A percentile compares a stretch with the other conserved stretches of the same genome.
These are phyloP conservation scores for rat (Rattus norvegicus) DNA, from an alignment of 2,113 vertebrate genomes.

Conservation along the genomic window DNA sequence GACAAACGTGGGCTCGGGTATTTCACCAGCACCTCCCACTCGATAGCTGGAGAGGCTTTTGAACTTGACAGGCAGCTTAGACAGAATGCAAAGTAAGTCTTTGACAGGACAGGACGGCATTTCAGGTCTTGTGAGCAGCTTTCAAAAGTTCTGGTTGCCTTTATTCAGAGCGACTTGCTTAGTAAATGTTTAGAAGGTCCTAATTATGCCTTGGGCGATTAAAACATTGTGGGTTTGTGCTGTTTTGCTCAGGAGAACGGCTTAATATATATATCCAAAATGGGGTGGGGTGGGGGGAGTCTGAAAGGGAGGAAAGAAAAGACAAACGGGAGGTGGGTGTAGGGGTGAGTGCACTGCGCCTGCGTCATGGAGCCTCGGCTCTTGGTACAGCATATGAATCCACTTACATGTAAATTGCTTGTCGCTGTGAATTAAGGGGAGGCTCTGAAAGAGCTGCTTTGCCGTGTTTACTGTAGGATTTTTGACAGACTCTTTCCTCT, in stretches of 20 bases:
- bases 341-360: constrained; percentile 3
- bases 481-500: constrained; percentile 95
- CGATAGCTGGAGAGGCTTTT: constrained; percentile 81
- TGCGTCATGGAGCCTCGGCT: constrained; percentile 79
- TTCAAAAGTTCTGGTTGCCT: constrained; percentile 76
- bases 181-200: constrained; percentile 85
- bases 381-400: constrained; percentile 90
- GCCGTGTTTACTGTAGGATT: constrained; percentile 92
- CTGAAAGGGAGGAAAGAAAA: constrained; percentile 81
- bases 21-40: constrained; percentile 84
- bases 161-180: constrained; percentile 84
- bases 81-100: constrained; percentile 74
- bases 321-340: constrained; percentile 14
- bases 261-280: constrained; percentile 70
- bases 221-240: constrained; percentile 83
- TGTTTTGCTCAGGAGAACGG: constrained; percentile 80
- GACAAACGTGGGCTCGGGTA: constrained; percentile 71
- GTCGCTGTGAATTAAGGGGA: constrained; percentile 93
- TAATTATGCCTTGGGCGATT: constrained; percentile 85
- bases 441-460: constrained; percentile 92
- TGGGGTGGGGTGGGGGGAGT: background rate
- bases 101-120: constrained; percentile 73
- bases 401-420: constrained; percentile 95
- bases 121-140: constrained; percentile 74
- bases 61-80: constrained; percentile 76